A percentile compares a stretch with the other conserved stretches of the same genome.
phyloP scores from a whole-genome alignment of 2,113 vertebrate genomes.

The Mus musculus region DNA sequence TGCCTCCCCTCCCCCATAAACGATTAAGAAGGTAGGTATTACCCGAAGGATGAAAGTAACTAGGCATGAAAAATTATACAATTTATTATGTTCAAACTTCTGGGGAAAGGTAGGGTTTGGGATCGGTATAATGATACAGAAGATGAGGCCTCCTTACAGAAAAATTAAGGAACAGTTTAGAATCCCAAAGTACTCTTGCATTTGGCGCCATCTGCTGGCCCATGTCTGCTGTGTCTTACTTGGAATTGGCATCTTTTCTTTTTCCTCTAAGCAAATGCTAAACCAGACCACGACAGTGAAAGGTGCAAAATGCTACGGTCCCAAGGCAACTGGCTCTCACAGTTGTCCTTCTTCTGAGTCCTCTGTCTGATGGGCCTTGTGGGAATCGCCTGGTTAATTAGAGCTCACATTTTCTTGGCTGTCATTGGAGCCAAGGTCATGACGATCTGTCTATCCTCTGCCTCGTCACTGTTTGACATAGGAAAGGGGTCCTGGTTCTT shows the following conservation, averaged over 20 bases:
- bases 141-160: too few relatives aligned
- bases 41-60: neutral
- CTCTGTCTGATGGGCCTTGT: neutral
- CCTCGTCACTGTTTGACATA: neutral
- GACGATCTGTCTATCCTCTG: neutral
- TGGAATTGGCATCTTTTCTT: neutral
- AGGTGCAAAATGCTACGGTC: neutral
- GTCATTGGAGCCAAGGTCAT: neutral
- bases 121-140: neutral
- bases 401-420: neutral
- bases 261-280: neutral
- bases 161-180: neutral
- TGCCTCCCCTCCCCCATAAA: neutral
- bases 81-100: neutral
- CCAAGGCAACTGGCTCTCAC: neutral
- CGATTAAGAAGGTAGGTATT: neutral
- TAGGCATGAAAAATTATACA: neutral
- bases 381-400: neutral
- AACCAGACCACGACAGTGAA: neutral
- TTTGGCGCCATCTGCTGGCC: constrained; percentile 18
- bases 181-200: neutral
- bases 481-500: neutral
- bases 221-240: neutral
- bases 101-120: neutral
- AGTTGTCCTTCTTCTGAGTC: neutral